phyloP scores from a whole-genome alignment of 2,113 vertebrate species.

The Ctenomys sociabilis region DNA sequence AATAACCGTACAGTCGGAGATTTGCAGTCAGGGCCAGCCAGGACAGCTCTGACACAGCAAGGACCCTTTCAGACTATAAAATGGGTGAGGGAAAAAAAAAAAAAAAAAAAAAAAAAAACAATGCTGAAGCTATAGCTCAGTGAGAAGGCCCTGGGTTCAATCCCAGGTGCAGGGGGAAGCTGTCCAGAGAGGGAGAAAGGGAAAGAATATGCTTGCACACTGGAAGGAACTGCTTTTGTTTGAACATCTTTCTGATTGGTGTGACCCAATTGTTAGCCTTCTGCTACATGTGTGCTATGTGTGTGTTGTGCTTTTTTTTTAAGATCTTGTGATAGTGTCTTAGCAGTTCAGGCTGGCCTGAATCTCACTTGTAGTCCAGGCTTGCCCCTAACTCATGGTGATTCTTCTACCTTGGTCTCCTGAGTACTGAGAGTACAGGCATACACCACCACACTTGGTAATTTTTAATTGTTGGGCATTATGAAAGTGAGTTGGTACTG shows the following conservation, averaged over 20 bases:
- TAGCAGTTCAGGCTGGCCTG: too few relatives aligned
- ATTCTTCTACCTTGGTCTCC: too few relatives aligned
- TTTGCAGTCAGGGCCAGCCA: not conserved
- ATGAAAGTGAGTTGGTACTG: not conserved
- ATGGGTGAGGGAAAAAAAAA: too few relatives aligned
- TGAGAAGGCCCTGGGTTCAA: not conserved
- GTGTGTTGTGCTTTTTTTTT: not conserved
- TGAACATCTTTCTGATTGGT: not conserved
- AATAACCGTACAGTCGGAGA: not conserved
- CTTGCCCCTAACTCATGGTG: too few relatives aligned
- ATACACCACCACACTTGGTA: too few relatives aligned
- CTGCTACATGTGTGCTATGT: not conserved
- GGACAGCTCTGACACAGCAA: not conserved
- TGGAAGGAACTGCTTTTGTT: not conserved
- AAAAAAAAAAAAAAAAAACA: not conserved
- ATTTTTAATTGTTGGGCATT: not conserved
- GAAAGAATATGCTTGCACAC: not conserved
- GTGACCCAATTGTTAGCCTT: not conserved
- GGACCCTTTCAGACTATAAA: not conserved
- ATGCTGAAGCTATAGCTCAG: not conserved
- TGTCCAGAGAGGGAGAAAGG: not conserved
- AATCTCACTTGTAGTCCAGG: too few relatives aligned
- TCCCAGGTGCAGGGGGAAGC: not conserved
- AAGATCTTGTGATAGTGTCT: too few relatives aligned
- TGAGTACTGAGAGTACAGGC: too few relatives aligned